Evolutionary conservation across 2,113 vertebrate species (phyloP).

Genomic region (Zosterops japonicus): DNA sequence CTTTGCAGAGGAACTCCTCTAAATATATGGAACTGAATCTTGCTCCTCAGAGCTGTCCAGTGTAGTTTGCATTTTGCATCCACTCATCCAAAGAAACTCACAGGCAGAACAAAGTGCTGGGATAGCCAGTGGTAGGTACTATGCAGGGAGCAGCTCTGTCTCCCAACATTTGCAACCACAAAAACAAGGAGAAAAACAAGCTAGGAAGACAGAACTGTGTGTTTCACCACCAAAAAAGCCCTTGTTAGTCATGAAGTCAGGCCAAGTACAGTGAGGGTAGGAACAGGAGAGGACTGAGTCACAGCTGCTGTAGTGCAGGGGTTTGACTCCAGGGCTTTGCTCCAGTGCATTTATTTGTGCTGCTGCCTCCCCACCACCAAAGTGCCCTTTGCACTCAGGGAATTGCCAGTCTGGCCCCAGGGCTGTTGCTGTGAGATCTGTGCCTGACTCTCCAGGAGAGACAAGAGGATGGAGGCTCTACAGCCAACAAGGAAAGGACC

Average conservation of each 20-base stretch:
- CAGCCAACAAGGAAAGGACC: background rate
- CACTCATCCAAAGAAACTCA: background rate
- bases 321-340: background rate
- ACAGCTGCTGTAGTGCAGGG: background rate
- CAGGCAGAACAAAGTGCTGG: background rate
- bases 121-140: background rate
- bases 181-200: background rate
- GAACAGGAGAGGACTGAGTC: background rate
- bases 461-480: background rate
- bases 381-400: background rate
- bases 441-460: background rate
- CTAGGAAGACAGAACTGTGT: background rate
- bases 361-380: background rate
- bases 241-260: background rate
- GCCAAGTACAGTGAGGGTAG: background rate
- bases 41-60: background rate
- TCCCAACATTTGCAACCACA: background rate
- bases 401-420: background rate
- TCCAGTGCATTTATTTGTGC: background rate
- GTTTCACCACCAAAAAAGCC: background rate
- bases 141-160: background rate
- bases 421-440: accelerated
- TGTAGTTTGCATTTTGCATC: background rate
- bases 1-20: background rate
- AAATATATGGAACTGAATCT: background rate